A percentile compares a stretch with the other conserved stretches of the same genome.
These are phyloP conservation scores for Copidosoma aretas DNA, from an alignment of 2,888 invertebrate genomes.

Conservation along the genomic window DNA sequence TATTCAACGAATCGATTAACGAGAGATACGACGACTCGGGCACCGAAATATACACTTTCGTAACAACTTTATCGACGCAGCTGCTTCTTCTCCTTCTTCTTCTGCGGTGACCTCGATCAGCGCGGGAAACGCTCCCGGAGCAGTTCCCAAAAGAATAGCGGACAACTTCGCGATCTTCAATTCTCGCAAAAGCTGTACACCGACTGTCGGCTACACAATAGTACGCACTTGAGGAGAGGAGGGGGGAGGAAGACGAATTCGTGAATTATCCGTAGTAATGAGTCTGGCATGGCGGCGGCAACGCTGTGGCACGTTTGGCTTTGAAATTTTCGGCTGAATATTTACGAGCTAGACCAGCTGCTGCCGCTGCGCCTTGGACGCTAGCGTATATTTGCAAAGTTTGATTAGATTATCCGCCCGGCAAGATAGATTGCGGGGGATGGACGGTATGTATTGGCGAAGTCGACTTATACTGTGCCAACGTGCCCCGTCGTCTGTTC, in stretches of 20 bases:
- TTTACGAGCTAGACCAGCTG: conserved; percentile 6
- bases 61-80: too few species aligned
- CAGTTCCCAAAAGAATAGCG: conserved; percentile 21
- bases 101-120: not conserved
- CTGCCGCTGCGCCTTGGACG: conserved; percentile 44
- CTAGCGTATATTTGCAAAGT: conserved; percentile 61
- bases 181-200: conserved; percentile 18
- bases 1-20: too few species aligned
- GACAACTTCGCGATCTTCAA: conserved; percentile 10
- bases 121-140: conserved; percentile 13
- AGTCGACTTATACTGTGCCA: too few species aligned
- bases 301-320: conserved; percentile 18
- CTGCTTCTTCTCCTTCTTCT: too few species aligned
- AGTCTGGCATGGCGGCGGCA: conserved; percentile 23
- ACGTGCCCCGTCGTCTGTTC: too few species aligned
- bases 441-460: too few species aligned
- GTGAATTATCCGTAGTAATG: conserved; percentile 31
- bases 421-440: conserved; percentile 7
- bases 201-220: not conserved
- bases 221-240: too few species aligned
- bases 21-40: too few species aligned
- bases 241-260: conserved; percentile 15
- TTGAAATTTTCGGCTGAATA: conserved; percentile 29
- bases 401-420: conserved; percentile 54
- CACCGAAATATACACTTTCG: too few species aligned